Evolutionary conservation across 2,113 vertebrate genomes (phyloP), one percentile per base, ranked within the genome.

Genomic region (Solenodon paradoxus): DNA sequence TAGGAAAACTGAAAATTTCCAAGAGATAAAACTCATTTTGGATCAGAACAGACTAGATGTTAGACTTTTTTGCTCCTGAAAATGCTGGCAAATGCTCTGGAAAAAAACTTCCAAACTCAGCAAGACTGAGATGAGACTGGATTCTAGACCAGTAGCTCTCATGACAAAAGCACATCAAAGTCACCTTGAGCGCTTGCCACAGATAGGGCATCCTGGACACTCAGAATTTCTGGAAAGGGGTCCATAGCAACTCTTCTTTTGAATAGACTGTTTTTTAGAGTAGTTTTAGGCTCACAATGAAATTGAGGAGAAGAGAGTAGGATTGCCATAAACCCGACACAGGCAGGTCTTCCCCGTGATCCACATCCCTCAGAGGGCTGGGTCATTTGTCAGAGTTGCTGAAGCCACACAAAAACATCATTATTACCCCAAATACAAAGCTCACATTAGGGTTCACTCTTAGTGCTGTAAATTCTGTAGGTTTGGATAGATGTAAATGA

Each of bases 341-440:
- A 35, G 0, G 2, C 5, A 26, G 26, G 20, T 4, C 47, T 15
- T 9, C 47, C 13, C 19, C 5, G 0, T 10, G 10, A 42, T 10
- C 6, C 28, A 19, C 42, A n/a, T 30, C 53, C 17, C 32, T 53
- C 9, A 4, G 53, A 69, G 26, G 53, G 1, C 22, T 30, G 20
- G 51, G 16, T 2, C 32, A 28, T 74, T 20, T 51, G n/a, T 45
- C 35, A 5, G 13, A 78, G 26, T 1, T 35, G 28, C n/a, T 35
- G 61, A 49, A n/a, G n/a, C 20, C 19, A n/a, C 8, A 75, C 0
- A 7, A 47, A 57, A 32, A 28, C n/a, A 17, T 19, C 32, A 5
- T 24, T 30, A 19, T 24, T 53, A 28, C 38, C 63, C 59, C 38
- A n/a, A 20, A 9, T 30, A 38, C n/a, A 9, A 9, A 30, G 45